Conservation (phyloP, 2,888 invertebrate genomes). For the Graphium colonna region DNA sequence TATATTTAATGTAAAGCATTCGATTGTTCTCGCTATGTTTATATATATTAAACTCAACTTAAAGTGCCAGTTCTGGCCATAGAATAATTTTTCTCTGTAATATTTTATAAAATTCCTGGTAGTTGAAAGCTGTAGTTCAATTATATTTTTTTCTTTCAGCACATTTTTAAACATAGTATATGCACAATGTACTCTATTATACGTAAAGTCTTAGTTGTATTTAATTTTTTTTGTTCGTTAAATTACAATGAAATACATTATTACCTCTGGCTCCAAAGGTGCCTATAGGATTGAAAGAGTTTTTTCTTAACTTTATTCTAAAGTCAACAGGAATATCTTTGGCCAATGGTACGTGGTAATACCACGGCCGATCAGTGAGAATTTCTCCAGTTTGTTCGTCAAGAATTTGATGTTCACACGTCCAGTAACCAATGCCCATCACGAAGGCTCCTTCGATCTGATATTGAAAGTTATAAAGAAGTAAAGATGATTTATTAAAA, state of each 20-base stretch:
- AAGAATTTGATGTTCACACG: constrained; percentile 84
- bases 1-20: no score
- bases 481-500: no score
- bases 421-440: constrained; percentile 88
- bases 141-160: no score
- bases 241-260: neutral
- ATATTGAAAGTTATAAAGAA: neutral
- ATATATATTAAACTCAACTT: no score
- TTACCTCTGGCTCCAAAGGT: constrained; percentile 23
- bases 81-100: neutral
- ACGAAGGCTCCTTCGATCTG: constrained; percentile 86
- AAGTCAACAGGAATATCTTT: constrained; percentile 90
- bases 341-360: constrained; percentile 85
- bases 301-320: constrained; percentile 82
- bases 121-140: neutral
- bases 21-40: no score
- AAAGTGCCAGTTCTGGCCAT: neutral
- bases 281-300: constrained; percentile 70
- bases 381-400: constrained; percentile 83
- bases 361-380: constrained; percentile 88
- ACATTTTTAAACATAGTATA: no score
- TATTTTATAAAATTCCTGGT: neutral
- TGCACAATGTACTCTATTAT: no score
- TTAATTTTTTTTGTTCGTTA: no score
- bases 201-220: no score